Percentiles rank a stretch among this genome's conserved stretches.
phyloP scores from a whole-genome alignment of 2,113 vertebrate species.

The Gopherus evgoodei region DNA sequence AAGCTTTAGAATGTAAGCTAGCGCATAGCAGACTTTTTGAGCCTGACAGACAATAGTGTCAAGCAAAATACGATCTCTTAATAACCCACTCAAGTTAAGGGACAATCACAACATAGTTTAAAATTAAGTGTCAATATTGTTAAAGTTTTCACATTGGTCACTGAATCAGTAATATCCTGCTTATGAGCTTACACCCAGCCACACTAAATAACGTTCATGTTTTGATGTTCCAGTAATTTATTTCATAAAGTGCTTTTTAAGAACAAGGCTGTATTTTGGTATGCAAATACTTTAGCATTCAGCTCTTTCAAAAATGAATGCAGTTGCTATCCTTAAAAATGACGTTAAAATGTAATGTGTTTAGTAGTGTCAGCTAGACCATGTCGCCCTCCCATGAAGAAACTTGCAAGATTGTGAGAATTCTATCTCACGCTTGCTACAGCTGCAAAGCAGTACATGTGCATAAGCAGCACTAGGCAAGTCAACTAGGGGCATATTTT shows the following conservation, averaged over 20 bases:
- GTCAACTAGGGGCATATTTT: background rate
- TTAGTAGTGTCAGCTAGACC: background rate
- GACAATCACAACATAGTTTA: background rate
- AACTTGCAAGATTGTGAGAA: background rate
- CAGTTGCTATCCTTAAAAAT: background rate
- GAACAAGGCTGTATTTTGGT: background rate
- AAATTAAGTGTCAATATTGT: background rate
- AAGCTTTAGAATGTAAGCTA: background rate
- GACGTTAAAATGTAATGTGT: background rate
- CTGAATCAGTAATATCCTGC: background rate
- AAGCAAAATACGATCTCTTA: background rate
- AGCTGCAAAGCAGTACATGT: background rate
- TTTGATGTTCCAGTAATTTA: background rate
- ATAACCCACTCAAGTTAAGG: background rate
- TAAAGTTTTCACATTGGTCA: background rate
- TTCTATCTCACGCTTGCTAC: background rate
- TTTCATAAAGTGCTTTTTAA: background rate
- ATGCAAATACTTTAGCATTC: background rate
- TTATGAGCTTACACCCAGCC: background rate
- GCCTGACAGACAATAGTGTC: background rate
- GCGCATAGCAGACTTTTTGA: background rate
- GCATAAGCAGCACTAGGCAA: background rate
- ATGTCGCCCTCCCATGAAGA: background rate
- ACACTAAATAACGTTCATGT: background rate
- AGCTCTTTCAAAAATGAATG: background rate